Evolutionary conservation across 2,888 invertebrate genomes (phyloP), one percentile per base, ranked within the genome.

Genomic region (Mycalesis mineus): DNA sequence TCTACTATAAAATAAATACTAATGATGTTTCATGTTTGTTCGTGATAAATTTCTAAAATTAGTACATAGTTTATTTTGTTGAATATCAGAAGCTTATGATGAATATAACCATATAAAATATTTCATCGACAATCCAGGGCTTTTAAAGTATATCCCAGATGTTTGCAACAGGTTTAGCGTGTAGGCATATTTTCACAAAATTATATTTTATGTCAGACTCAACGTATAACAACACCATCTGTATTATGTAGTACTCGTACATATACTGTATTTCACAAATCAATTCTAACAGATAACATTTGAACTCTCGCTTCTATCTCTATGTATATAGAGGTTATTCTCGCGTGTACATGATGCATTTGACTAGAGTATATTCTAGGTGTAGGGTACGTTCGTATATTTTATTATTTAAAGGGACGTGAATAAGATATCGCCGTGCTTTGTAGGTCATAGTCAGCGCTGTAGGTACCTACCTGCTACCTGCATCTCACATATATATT

Each of bases 361-460:
- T 11, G 29, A 39, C 36, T 55, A 15, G 33, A 14, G 62, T 63
- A 60, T 53, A 57, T 62, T 62, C 61, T 58, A 53, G 49, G 44
- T 62, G 8, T 9, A 4, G 11, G 36, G 56, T 55, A 57, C 50
- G 33, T 54, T 55, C 58, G 44, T 58, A 60, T 63, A 22, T 22
- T 22, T 60, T 65, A 63, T 63, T 63, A 65, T 63, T 63, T 58
- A 58, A 60, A 57, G 55, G 58, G 40, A 52, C 47, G 55, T 57
- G 55, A 57, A 56, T 49, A 55, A 47, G 57, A 50, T 59, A 57
- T 57, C 45, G 57, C 50, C 51, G 55, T 50, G 49, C 41, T 59
- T 60, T 62, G 59, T 61, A 55, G 64, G 62, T 62, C 64, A 61
- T 61, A 61, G 64, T 63, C 64, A 57, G 55, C 49, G 57, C 33